Evolutionary conservation across 2,113 vertebrate genomes (phyloP), one percentile per base, ranked within the genome.

Genomic region (Tetrao urogallus): DNA sequence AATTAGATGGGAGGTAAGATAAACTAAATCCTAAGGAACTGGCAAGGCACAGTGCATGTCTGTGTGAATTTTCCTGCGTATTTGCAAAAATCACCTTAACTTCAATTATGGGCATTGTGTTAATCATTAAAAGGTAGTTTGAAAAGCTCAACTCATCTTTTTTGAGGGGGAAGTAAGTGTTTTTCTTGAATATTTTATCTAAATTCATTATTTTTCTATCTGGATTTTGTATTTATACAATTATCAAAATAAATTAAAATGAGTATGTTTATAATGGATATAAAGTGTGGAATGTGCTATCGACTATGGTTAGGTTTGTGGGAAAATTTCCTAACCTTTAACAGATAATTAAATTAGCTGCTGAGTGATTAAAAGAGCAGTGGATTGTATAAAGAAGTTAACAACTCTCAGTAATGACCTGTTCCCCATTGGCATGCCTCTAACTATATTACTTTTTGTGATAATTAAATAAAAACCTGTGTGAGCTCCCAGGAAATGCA

Each of bases 381-480:
- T 93, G 76, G 70, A 96, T 86, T 92, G 43, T 96, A 72, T 61
- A 91, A 96, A 91, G 95, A 96, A 93, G 82, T 96, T 95, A 97
- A 95, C 88, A 96, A 58, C 75, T 92, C 85, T 89, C 88, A 30
- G 76, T 94, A 95, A 65, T 95, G 82, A 93, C 76, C 80, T 91
- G 28, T 42, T 97, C 77, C 83, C 88, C 43, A 3, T 47, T 96
- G 93, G 82, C 76, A 92, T 95, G 42, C 86, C 76, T 95, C 83
- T 91, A 93, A 86, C 76, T 95, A 92, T 96, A 95, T 96, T 96
- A 96, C 58, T 24, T 70, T 36, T 80, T 82, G n/a, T 95, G 82
- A 92, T 96, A 97, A 97, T 96, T 97, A 96, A 95, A 95, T 96
- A 95, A 96, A 96, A 97, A 82, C 65, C 77, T 89, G n/a, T 54